Percentiles rank a stretch among this genome's conserved stretches.
These are phyloP conservation scores for Neodiprion virginianus DNA, from an alignment of 1,140 invertebrate species.

Conservation along the genomic window DNA sequence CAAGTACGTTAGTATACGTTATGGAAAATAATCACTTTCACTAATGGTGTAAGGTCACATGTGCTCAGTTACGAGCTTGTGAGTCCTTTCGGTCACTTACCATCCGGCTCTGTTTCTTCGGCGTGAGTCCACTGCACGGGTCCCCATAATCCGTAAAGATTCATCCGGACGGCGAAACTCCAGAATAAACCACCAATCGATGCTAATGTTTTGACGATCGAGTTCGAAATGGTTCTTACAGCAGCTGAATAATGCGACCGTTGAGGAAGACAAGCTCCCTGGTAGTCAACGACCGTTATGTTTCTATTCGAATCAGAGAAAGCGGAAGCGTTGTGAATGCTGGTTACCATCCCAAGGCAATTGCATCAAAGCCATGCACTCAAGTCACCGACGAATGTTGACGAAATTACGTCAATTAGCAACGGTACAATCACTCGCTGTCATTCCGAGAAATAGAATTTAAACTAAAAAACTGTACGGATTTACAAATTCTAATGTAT, in stretches of 20 bases:
- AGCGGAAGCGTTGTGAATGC: neutral
- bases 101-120: conserved; percentile 28
- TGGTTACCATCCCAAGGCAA: conserved; percentile 21
- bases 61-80: too few species aligned
- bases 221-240: conserved; percentile 54
- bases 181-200: conserved; percentile 47
- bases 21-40: neutral
- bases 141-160: conserved; percentile 53
- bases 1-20: too few species aligned
- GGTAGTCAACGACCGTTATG: conserved; percentile 86
- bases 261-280: conserved; percentile 83
- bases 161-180: conserved; percentile 50
- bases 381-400: too few species aligned
- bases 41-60: too few species aligned
- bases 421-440: too few species aligned
- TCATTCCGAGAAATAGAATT: too few species aligned
- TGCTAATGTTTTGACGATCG: conserved; percentile 40
- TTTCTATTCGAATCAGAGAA: conserved; percentile 59
- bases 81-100: neutral
- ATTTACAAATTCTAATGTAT: too few species aligned
- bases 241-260: conserved; percentile 74
- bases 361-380: too few species aligned
- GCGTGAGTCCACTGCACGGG: conserved; percentile 47
- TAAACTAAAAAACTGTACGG: too few species aligned
- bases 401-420: too few species aligned